Conservation (phyloP, 2,113 vertebrate species). For the Etia nguti region DNA sequence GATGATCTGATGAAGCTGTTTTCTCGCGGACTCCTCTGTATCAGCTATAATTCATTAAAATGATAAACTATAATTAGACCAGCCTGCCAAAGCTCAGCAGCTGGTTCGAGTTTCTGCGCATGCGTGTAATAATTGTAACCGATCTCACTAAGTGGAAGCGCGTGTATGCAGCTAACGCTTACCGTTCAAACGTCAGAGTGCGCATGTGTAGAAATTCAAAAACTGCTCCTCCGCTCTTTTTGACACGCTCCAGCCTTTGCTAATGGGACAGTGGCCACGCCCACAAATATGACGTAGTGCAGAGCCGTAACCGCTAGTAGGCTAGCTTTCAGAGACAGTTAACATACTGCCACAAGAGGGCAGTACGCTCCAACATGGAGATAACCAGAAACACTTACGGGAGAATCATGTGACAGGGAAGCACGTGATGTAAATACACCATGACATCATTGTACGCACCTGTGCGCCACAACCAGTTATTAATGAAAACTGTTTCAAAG, state of each 20-base stretch:
- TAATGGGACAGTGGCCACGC: neutral
- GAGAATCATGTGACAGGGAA: neutral
- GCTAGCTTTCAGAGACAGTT: neutral
- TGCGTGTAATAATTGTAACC: neutral
- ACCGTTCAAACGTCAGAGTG: neutral
- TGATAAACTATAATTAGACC: neutral
- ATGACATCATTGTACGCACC: rapidly evolving
- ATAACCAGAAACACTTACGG: neutral
- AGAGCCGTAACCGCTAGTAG: rapidly evolving
- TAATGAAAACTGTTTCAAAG: neutral
- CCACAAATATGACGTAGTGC: neutral
- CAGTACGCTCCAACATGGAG: rapidly evolving
- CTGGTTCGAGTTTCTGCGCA: rapidly evolving
- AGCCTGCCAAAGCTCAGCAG: rapidly evolving
- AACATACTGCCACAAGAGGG: neutral
- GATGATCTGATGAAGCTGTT: neutral
- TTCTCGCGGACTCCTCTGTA: neutral
- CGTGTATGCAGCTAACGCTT: neutral
- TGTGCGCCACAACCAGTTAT: neutral
- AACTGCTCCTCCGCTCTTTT: neutral
- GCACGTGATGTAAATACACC: neutral
- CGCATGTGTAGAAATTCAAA: neutral
- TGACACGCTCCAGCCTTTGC: neutral
- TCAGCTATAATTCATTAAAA: neutral
- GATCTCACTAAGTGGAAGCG: neutral